These are phyloP conservation scores for Geopemphigus sp. DNA, from an alignment of 1,140 invertebrate species.

Conservation along the genomic window DNA sequence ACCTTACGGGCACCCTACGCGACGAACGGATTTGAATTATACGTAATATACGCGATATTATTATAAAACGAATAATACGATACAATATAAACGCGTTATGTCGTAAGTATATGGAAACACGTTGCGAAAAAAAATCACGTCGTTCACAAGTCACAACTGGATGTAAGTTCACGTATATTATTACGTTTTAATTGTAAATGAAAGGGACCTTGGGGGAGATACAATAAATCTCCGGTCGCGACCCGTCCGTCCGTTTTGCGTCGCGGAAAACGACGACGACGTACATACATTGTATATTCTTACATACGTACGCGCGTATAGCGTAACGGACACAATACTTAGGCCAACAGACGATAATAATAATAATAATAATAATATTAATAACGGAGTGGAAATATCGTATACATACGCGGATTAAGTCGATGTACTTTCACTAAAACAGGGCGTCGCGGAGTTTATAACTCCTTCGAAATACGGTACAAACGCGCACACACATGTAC, in stretches of 20 bases:
- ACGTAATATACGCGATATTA: too few species aligned
- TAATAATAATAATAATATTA: too few species aligned
- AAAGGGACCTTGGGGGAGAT: neutral
- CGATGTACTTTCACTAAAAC: constrained; percentile 17
- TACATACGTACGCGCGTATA: neutral
- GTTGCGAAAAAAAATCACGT: neutral
- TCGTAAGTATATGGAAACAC: neutral
- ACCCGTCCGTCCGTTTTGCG: neutral
- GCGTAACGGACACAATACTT: neutral
- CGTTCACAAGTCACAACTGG: neutral
- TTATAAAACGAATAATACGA: too few species aligned
- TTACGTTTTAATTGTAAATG: neutral
- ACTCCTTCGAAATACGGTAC: neutral
- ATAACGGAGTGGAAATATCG: neutral
- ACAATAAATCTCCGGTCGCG: neutral
- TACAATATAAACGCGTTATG: too few species aligned
- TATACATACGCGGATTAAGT: neutral
- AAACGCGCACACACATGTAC: neutral
- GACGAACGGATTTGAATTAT: too few species aligned
- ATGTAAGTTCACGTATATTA: neutral
- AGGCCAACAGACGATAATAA: neutral
- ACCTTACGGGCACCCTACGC: too few species aligned
- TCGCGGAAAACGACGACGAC: neutral
- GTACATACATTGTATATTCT: too few species aligned
- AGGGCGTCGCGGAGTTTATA: neutral